Percentiles rank a stretch among this genome's conserved stretches.
phyloP scores from a whole-genome alignment of 2,888 invertebrate genomes.

The Yponomeuta evonymella region DNA sequence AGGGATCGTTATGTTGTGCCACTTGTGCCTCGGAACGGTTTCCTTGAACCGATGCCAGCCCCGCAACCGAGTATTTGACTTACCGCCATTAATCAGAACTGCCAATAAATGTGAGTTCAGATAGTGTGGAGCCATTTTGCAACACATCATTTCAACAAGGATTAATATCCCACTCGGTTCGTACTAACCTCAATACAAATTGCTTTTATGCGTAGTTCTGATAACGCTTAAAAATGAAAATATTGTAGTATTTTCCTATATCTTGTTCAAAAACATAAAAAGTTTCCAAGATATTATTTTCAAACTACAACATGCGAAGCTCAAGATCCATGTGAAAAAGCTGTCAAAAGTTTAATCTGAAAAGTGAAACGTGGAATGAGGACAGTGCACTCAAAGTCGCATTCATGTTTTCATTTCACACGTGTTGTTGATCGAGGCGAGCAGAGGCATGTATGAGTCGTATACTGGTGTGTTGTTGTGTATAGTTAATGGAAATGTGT shows the following conservation, averaged over 20 bases:
- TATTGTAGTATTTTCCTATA: not conserved
- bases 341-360: not conserved
- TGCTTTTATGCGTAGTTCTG: too few relatives aligned
- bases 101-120: slow-evolving; percentile 13
- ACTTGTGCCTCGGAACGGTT: not conserved
- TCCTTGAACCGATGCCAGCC: slow-evolving; percentile 16
- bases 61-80: slow-evolving; percentile 7
- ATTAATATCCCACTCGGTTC: not conserved
- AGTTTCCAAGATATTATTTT: not conserved
- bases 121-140: not conserved
- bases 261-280: not conserved
- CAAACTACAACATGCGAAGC: not conserved
- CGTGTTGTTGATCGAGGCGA: slow-evolving; percentile 40
- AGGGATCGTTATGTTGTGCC: not conserved
- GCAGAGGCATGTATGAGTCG: slow-evolving; percentile 31
- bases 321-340: too few relatives aligned
- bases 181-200: too few relatives aligned
- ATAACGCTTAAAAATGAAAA: too few relatives aligned
- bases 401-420: slow-evolving; percentile 26
- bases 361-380: slow-evolving; percentile 30
- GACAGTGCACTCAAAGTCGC: slow-evolving; percentile 48
- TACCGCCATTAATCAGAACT: slow-evolving; percentile 4
- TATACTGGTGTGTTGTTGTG: slow-evolving; percentile 8
- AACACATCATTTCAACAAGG: not conserved
- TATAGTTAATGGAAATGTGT: not conserved